Conservation (phyloP, 1,140 invertebrate genomes). For the Portunus trituberculatus region DNA sequence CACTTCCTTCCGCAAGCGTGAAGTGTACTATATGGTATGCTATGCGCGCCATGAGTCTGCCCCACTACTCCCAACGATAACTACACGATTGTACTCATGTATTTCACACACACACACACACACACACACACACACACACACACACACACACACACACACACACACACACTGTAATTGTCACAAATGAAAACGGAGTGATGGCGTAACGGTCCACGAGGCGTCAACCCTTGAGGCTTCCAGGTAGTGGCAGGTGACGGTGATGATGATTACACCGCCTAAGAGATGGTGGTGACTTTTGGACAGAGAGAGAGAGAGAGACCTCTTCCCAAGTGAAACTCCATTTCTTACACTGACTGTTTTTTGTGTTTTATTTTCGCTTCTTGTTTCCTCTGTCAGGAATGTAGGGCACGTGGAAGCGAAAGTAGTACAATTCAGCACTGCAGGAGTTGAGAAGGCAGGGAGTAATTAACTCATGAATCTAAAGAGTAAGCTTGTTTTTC, state of each 20-base stretch:
- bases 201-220: too few relatives aligned
- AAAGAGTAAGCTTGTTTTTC: too few relatives aligned
- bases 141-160: conserved; percentile 23
- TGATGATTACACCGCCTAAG: neutral
- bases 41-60: too few relatives aligned
- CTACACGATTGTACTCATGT: too few relatives aligned
- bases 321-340: neutral
- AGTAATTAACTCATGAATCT: too few relatives aligned
- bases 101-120: neutral
- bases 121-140: conserved; percentile 20
- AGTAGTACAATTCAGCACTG: too few relatives aligned
- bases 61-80: too few relatives aligned
- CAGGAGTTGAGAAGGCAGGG: too few relatives aligned
- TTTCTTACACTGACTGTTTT: neutral
- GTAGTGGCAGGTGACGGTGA: neutral
- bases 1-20: too few relatives aligned
- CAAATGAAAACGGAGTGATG: neutral
- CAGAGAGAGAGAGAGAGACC: conserved; percentile 4
- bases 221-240: neutral
- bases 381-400: neutral
- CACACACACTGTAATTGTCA: conserved; percentile 27
- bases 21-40: too few relatives aligned
- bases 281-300: neutral
- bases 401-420: too few relatives aligned
- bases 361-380: neutral